Evolutionary conservation across 1,140 invertebrate genomes (phyloP), one percentile per base, ranked within the genome.

Genomic region (Pseudomyrmex pallidus): DNA sequence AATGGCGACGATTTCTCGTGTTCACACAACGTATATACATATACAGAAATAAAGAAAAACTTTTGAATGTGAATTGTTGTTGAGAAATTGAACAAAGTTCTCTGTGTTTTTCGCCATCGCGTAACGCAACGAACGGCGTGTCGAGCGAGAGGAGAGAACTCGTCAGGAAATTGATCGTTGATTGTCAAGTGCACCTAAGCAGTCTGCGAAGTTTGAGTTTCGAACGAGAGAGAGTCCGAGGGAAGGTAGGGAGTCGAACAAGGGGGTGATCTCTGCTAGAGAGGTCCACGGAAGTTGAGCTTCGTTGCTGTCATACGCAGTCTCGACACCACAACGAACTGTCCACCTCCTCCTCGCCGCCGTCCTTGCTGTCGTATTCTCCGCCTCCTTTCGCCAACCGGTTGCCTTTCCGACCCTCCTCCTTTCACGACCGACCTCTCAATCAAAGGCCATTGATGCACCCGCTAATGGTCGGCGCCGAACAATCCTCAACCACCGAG

Each of bases 241-340:
- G 66, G 50, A 62, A 46, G 15, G 22, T 7, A 15, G 48, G 68
- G 46, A 35, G 44, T 44, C 35, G 56, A 56, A 63, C 46, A 46
- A 50, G n/a, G 72, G 57, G n/a, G 72, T 68, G 74, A 78, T 68
- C 64, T 77, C 63, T 61, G 17, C 56, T 61, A 44, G 78, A 63
- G 68, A 62, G 46, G 22, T 73, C 68, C 59, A 56, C 78, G 82
- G 17, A 61, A 20, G 20, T 64, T 50, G 67, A 50, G 57, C 54
- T 80, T 74, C 68, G 76, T 62, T 73, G 68, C 85, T 87, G 85
- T 87, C 85, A 85, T 64, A 85, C 22, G 64, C 85, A 85, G 83
- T 78, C 35, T 35, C 83, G 50, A 66, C 72, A 63, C 61, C 50
- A 87, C 68, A 77, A 77, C 72, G 46, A 35, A 62, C 52, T 54